Evolutionary conservation across 2,797 vertebrate genomes (phyloP), one percentile per base, ranked within the genome.

Genomic region (Helicolenus hilgendorfi): DNA sequence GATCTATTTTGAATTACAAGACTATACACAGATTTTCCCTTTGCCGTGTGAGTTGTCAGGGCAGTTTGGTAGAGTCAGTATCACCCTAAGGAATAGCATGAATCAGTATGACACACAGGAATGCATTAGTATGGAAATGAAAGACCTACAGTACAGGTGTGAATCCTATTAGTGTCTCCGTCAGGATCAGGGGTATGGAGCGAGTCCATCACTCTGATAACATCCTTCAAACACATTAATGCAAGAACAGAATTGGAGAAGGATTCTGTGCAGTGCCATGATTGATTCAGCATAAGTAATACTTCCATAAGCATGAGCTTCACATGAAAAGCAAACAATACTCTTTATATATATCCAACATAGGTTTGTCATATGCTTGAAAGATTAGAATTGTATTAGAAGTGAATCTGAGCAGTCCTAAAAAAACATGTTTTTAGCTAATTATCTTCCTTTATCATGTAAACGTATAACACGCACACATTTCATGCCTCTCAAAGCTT

Each of bases 61-160:
- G 26, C 24, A 60, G 36, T 73, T 81, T 79, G 72, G 67, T 83
- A 78, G 62, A 33, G 79, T 72, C 78, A 79, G 33, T 63, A 67
- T 89, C 67, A 58, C 81, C 74, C 75, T 76, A 60, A 77, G 78
- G 83, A 89, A 70, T 41, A 29, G 26, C n/a, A 6, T 29, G 41
- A 87, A 81, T 83, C 78, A 49, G 69, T 68, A 11, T 58, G 72
- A 86, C 81, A 71, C 84, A 59, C 27, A 53, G 64, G 22, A 67
- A 33, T 2, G 7, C 73, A 91, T 91, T 90, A 88, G 79, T 72
- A 87, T 92, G 89, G 87, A 91, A 90, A 90, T 92, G 85, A 91
- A 84, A 85, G 67, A 80, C 60, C 68, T 76, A 63, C 72, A 65
- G 55, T 75, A 15, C 80, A 84, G 83, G 73, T 83, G 78, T 84